A percentile compares a stretch with the other conserved stretches of the same genome.
Conservation (phyloP, 2,797 vertebrate species). For the Loriculus beryllinus region DNA sequence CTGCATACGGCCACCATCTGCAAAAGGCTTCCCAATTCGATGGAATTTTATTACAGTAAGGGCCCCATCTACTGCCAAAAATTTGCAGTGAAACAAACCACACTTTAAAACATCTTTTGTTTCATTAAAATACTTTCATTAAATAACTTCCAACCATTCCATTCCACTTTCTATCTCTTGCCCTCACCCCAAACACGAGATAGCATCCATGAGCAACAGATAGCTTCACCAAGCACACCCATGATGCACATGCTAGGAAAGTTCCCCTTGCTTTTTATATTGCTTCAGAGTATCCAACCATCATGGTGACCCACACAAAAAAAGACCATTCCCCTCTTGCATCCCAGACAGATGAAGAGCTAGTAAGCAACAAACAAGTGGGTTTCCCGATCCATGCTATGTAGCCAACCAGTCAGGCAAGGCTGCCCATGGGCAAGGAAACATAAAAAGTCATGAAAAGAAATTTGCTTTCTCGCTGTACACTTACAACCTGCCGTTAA, state of each 20-base stretch:
- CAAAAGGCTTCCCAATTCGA: not conserved
- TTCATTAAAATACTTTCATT: not conserved
- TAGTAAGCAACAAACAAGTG: not conserved
- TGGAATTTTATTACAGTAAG: conserved; percentile 42
- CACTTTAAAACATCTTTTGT: not conserved
- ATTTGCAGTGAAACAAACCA: conserved; percentile 34
- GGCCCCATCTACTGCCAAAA: conserved; percentile 62
- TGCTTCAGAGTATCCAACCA: not conserved
- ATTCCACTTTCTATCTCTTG: not conserved
- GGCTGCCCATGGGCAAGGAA: not conserved
- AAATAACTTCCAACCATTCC: not conserved
- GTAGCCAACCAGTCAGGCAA: not conserved
- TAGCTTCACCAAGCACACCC: not conserved
- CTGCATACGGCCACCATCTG: not conserved
- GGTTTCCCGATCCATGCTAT: not conserved
- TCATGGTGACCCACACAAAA: not conserved
- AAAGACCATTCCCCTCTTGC: too few relatives aligned
- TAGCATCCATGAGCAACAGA: not conserved
- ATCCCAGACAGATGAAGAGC: not conserved
- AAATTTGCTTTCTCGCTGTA: not conserved
- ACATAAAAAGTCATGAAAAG: not conserved
- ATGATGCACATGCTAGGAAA: not conserved
- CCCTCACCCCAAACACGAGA: not conserved
- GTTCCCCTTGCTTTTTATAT: not conserved
- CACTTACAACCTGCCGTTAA: not conserved